phyloP scores from a whole-genome alignment of 2,888 invertebrate genomes.

The Teinopalpus imperialis region DNA sequence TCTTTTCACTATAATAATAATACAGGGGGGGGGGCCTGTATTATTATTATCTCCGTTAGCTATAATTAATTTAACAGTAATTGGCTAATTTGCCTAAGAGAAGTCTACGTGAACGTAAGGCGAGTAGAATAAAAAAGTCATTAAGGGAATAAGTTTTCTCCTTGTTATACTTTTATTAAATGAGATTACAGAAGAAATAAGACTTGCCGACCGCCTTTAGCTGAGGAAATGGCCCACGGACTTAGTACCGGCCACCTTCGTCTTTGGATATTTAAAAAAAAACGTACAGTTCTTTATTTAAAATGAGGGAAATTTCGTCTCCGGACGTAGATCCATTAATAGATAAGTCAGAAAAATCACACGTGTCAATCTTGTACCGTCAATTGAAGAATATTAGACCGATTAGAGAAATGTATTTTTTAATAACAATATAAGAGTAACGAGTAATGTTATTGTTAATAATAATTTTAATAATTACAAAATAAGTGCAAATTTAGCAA shows the following conservation, averaged over 20 bases:
- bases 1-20: no score
- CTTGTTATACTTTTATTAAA: slow-evolving; percentile 20
- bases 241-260: not conserved
- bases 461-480: no score
- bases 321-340: no score
- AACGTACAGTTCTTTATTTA: not conserved
- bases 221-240: not conserved
- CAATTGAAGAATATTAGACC: no score
- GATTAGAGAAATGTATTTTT: no score
- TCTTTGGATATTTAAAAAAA: slow-evolving; percentile 4
- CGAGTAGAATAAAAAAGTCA: slow-evolving; percentile 8
- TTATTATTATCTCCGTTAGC: slow-evolving; percentile 8
- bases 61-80: slow-evolving; percentile 24
- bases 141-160: slow-evolving; percentile 7
- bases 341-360: no score
- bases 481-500: no score
- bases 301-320: no score
- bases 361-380: no score
- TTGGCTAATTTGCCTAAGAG: slow-evolving; percentile 18
- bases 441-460: no score
- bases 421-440: no score
- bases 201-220: not conserved
- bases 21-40: no score
- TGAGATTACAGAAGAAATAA: slow-evolving; percentile 15
- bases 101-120: not conserved